Conservation (phyloP, 2,797 vertebrate species). For the Bovichtus diacanthus region DNA sequence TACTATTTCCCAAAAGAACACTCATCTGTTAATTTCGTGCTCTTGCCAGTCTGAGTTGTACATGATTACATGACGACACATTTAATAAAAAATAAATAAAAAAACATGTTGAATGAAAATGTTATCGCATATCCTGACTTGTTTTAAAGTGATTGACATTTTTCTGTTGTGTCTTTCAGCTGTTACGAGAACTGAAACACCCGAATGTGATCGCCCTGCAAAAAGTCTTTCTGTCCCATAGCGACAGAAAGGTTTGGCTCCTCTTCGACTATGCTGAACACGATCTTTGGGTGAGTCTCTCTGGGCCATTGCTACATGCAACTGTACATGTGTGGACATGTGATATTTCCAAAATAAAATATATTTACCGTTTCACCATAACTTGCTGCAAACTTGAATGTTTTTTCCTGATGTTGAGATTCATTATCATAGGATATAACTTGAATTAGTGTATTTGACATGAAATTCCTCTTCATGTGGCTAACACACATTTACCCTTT, state of each 20-base stretch:
- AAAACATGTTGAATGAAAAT: background rate
- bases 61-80: background rate
- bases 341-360: background rate
- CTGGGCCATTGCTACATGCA: too few relatives aligned
- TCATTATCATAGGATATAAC: background rate
- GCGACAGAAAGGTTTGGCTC: slow-evolving; percentile 97
- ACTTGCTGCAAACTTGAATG: too few relatives aligned
- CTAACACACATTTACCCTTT: background rate
- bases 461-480: background rate
- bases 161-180: slow-evolving; percentile 82
- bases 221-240: slow-evolving; percentile 99
- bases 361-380: background rate
- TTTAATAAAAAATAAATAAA: too few relatives aligned
- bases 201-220: slow-evolving; percentile 97
- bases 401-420: background rate
- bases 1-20: too few relatives aligned
- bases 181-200: slow-evolving; percentile 97
- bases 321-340: background rate
- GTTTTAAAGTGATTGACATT: background rate
- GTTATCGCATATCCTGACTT: background rate
- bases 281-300: slow-evolving; percentile 94
- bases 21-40: background rate
- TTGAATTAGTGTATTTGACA: background rate
- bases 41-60: background rate
- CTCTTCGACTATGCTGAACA: slow-evolving; percentile 98